Percentiles rank a stretch among this genome's conserved stretches.
phyloP scores from a whole-genome alignment of 2,797 vertebrate species.

The Acrossocheilus wenchowensis region DNA sequence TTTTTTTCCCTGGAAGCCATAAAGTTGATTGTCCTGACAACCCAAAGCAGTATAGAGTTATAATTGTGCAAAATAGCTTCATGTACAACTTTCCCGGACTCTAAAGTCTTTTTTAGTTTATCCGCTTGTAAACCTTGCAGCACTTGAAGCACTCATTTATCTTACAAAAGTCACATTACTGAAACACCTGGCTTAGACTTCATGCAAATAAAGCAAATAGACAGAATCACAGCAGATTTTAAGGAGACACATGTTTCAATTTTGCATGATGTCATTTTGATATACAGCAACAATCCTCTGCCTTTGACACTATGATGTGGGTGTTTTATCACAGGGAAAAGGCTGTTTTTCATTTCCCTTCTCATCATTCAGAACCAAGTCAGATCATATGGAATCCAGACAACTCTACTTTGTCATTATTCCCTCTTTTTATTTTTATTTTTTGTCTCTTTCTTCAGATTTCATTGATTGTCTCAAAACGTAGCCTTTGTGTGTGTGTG shows the following conservation, averaged over 20 bases:
- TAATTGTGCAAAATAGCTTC: not conserved
- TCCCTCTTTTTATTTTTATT: not conserved
- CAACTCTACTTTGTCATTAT: not conserved
- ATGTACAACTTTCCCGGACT: not conserved
- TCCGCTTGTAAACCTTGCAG: not conserved
- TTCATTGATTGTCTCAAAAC: not conserved
- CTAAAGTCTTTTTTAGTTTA: not conserved
- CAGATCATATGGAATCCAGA: constrained; percentile 51
- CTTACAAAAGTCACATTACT: not conserved
- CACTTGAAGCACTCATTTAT: not conserved
- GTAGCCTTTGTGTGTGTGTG: not conserved
- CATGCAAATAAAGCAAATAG: constrained; percentile 16
- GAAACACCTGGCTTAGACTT: not conserved
- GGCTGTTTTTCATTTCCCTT: constrained; percentile 49
- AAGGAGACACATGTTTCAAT: constrained; percentile 24
- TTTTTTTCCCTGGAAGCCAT: not conserved
- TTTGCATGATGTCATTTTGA: constrained; percentile 38
- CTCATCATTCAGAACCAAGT: constrained; percentile 31
- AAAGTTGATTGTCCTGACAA: not conserved
- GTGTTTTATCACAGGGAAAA: constrained; percentile 36
- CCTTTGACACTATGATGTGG: constrained; percentile 35
- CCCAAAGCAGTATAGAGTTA: not conserved
- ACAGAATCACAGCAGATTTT: constrained; percentile 23
- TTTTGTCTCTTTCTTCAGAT: not conserved
- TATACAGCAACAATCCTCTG: constrained; percentile 27